Base-by-base conservation (phyloP, 2,888 invertebrate species). In the Himalopsyche anomala region DNA sequence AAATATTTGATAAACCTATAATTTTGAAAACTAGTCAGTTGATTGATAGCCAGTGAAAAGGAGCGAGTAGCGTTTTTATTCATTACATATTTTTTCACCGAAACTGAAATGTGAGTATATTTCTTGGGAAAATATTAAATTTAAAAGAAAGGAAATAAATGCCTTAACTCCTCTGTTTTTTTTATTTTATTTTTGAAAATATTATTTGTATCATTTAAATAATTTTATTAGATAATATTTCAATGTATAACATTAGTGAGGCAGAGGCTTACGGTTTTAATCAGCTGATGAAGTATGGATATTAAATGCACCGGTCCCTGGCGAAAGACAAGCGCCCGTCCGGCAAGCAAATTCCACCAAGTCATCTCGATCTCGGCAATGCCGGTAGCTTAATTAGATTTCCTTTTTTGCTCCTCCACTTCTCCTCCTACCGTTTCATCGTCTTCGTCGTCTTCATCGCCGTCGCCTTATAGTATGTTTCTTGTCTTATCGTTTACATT, bases 311-410 rank as follows among this genome's bases (percentile, higher is more conserved):
- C 15, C 40, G 83, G 62, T 40, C n/a, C 12, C 40, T 55, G 38
- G 40, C 83, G 83, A 83, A 83, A 54, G 62, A 83, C 42, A 17
- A 40, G 17, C 80, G 28, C 17, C 42, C 45, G 81, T 56, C 40
- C 55, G 36, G 17, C 28, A 56, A 51, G 40, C 69, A 17, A 40
- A 42, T 80, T 80, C 42, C 40, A 80, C 42, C 80, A 80, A 82
- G 84, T 87, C 87, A 87, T 85, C 81, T 56, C 79, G 79, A 80
- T 86, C 81, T 51, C 79, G 79, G 82, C 87, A 86, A 88, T 88
- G 87, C 88, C 88, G 85, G 88, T 88, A 88, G 88, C 88, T 87
- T 87, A 87, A 88, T 88, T 88, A 88, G 88, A 88, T 88, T 88
- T 87, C 83, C 85, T 74, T 79, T 81, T 69, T 83, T 84, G 85